Percentiles rank a stretch among this genome's conserved stretches.
Evolutionary conservation across 2,797 vertebrate species (phyloP).

Genomic region (Fringilla coelebs): DNA sequence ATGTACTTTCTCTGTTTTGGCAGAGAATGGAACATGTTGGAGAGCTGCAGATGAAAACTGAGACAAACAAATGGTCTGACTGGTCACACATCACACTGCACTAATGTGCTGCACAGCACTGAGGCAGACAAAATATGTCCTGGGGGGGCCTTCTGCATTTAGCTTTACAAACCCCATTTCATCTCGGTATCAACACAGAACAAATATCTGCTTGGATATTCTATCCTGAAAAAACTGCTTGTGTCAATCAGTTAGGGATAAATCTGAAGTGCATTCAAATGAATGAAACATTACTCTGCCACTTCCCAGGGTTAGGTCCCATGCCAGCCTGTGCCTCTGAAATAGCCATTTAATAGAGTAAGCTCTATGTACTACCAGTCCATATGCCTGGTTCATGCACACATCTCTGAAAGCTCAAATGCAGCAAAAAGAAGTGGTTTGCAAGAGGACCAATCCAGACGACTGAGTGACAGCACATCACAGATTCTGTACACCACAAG

Average conservation of each 20-base stretch:
- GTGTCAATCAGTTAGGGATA: background rate
- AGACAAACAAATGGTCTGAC: background rate
- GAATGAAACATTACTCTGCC: background rate
- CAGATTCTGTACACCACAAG: background rate
- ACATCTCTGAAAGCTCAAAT: background rate
- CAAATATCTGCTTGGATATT: background rate
- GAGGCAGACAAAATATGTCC: background rate
- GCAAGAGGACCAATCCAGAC: background rate
- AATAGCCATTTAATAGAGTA: background rate
- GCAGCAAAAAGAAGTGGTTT: background rate
- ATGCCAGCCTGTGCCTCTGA: background rate
- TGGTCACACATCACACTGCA: background rate
- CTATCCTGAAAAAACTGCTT: background rate
- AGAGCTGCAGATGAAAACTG: background rate
- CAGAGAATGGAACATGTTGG: background rate
- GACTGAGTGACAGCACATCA: background rate
- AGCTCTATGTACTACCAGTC: background rate
- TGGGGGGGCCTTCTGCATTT: background rate
- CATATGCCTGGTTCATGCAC: background rate
- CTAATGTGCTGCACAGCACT: background rate
- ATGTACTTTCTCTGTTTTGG: background rate
- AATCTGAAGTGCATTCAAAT: background rate
- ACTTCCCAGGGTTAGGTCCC: background rate
- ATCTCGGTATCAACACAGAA: background rate
- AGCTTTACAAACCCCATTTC: background rate